Base-by-base conservation (phyloP, 2,888 invertebrate genomes). In the Lordiphosa andalusiaca region DNA sequence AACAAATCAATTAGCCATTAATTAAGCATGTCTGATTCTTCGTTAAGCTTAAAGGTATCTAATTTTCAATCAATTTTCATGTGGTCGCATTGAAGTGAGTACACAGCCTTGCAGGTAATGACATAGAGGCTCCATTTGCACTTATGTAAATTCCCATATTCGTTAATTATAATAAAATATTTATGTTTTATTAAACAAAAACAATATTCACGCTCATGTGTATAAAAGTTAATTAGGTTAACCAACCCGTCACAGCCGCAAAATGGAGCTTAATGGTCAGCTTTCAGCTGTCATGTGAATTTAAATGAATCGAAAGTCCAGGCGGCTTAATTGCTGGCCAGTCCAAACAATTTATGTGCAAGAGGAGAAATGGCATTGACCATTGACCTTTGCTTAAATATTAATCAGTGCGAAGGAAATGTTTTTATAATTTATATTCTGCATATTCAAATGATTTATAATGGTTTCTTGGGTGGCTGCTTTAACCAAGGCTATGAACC, bases 381-480 rank as follows among this genome's bases (percentile, higher is more conserved):
- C 69, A 76, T 84, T 76, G 55, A 73, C 66, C 53, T 47, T 67
- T 59, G 66, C 41, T 59, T 53, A 62, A 67, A 68, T 62, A 67
- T 57, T 47, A 50, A 68, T 47, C 59, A 48, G 40, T 25, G 47
- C 19, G 35, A 39, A 23, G 41, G 30, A 23, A 51, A 40, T 25
- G 47, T 44, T 21, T 48, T 42, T 40, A 3, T 7, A 7, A 6
- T 25, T 7, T 25, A 2, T 7, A 25, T 7, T 25, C 7, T 7
- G 7, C 30, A 10, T 30, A 30, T 30, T 10, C 9, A 30, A 5
- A 12, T 7, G 38, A 9, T 21, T n/a, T 21, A 21, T 9, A 21
- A 52, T 13, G 30, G 16, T 19, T 21, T 42, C 2, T 54, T 41
- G 49, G 37, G 6, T 44, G 49, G 39, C 39, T 1, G 16, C 2